Conservation (phyloP, 37 sponge, comb jelly and placozoan genomes). For the Aplysina aerophoba region DNA sequence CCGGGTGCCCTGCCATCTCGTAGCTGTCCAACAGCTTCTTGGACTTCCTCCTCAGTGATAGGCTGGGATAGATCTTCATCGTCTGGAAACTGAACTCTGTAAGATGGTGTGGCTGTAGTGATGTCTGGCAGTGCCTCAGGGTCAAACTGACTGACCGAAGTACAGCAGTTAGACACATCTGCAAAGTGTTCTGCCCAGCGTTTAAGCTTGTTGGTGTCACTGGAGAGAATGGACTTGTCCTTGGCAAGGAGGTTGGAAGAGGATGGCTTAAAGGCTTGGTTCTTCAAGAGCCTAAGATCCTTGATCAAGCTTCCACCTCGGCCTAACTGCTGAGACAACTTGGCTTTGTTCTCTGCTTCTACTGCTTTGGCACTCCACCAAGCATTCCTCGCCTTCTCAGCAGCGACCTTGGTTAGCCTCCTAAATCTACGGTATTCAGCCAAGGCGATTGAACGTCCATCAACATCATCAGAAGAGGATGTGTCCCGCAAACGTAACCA, state of each 20-base stretch:
- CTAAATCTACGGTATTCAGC: background rate
- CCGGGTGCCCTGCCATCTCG: constrained; percentile 5
- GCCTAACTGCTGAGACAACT: background rate
- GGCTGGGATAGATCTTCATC: background rate
- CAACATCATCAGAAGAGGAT: background rate
- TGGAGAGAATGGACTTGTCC: background rate
- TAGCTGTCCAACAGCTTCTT: background rate
- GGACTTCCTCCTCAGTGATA: background rate
- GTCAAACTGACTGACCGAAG: background rate
- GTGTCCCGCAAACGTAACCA: background rate
- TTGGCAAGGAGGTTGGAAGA: background rate
- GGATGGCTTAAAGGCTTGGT: background rate
- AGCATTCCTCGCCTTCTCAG: background rate
- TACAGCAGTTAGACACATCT: background rate
- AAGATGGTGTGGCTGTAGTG: background rate
- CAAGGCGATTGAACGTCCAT: background rate
- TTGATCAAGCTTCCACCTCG: constrained; percentile 11
- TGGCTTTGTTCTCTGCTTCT: background rate
- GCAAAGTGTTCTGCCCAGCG: constrained; percentile 14
- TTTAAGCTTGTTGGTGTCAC: background rate
- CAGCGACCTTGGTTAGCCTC: background rate
- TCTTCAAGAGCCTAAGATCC: constrained; percentile 16
- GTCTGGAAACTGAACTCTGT: background rate
- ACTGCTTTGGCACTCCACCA: constrained; percentile 24
- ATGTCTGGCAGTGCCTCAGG: background rate